These are phyloP conservation scores for Amblyopsis rosae DNA, from an alignment of 2,113 vertebrate genomes.

Conservation along the genomic window DNA sequence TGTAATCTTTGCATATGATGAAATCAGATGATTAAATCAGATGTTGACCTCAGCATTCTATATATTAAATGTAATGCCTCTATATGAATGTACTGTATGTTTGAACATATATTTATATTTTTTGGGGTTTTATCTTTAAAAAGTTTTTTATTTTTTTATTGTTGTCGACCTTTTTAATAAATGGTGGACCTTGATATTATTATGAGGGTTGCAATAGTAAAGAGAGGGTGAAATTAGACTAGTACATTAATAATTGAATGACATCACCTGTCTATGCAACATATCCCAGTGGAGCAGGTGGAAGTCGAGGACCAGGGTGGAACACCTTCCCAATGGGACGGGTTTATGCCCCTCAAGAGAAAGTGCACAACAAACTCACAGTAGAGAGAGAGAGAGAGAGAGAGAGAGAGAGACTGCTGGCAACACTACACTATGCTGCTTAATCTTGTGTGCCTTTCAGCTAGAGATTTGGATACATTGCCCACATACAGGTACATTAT, in stretches of 20 bases:
- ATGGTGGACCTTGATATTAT: background rate
- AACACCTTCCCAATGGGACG: conserved; percentile 29
- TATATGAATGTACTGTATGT: no score
- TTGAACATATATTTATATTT: no score
- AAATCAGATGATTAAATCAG: no score
- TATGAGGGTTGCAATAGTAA: background rate
- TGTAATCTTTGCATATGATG: no score
- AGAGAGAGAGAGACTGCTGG: background rate
- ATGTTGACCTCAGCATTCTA: no score
- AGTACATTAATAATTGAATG: conserved; percentile 7
- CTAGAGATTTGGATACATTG: conserved; percentile 15
- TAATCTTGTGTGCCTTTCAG: background rate
- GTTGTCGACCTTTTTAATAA: background rate
- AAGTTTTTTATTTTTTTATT: background rate
- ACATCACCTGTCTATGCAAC: background rate
- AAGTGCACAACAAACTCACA: conserved; percentile 16
- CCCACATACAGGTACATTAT: conserved; percentile 28
- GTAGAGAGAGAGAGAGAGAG: background rate
- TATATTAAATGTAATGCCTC: no score
- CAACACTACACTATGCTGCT: background rate
- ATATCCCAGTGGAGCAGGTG: background rate
- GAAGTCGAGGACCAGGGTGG: conserved; percentile 34
- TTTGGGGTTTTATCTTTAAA: no score
- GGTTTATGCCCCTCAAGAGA: conserved; percentile 14
- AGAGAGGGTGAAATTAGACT: background rate